These are phyloP conservation scores for Bagarius yarrelli DNA, from an alignment of 2,113 vertebrate genomes.

Conservation along the genomic window DNA sequence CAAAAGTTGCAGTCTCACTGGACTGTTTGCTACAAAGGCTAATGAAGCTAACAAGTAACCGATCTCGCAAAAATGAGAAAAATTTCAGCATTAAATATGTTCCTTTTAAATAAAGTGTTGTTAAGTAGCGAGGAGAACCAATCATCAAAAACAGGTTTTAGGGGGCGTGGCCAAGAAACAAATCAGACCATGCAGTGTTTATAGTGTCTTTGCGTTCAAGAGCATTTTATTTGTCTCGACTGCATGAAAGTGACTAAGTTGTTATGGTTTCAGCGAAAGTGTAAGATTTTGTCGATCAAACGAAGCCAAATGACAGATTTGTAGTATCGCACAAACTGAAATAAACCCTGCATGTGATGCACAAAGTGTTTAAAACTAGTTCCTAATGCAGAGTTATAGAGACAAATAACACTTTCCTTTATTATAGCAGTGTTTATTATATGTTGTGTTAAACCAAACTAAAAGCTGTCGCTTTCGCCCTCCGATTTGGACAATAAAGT, in stretches of 20 bases:
- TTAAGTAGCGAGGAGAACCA: neutral
- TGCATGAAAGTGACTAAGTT: neutral
- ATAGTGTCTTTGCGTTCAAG: neutral
- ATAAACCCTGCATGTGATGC: neutral
- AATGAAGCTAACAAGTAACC: neutral
- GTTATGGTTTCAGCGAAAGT: neutral
- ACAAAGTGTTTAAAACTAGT: neutral
- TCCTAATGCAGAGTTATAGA: neutral
- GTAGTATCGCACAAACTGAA: neutral
- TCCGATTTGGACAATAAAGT: neutral
- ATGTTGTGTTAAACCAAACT: neutral
- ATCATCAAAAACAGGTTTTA: neutral
- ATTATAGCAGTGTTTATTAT: neutral
- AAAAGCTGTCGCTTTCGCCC: neutral
- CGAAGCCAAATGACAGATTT: neutral
- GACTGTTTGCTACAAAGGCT: neutral
- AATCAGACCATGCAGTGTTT: neutral
- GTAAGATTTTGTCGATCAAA: neutral
- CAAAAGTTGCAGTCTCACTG: conserved; percentile 3
- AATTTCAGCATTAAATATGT: too few relatives aligned
- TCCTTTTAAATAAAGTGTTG: neutral
- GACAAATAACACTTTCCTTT: neutral
- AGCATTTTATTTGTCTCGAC: neutral
- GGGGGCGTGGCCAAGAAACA: too few relatives aligned
- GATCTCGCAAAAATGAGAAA: neutral